phyloP scores from a whole-genome alignment of 2,888 invertebrate genomes.

The Campoplex nolae region DNA sequence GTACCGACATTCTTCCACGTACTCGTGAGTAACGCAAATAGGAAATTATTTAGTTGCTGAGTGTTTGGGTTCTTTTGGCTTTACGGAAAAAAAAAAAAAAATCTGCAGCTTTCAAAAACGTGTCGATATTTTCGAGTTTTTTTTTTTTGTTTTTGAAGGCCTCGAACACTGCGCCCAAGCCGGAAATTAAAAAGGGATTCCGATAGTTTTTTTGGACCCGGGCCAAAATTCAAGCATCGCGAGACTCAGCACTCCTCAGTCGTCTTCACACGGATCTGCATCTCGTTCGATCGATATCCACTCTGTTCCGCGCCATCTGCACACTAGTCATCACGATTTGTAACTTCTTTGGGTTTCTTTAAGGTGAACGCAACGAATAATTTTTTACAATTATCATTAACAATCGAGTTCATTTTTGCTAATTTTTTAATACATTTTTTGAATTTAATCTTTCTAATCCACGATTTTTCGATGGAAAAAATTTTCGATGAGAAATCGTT shows the following conservation, averaged over 20 bases:
- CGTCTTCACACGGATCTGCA: conserved; percentile 15
- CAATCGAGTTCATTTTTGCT: not conserved
- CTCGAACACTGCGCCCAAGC: conserved; percentile 62
- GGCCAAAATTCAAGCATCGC: conserved; percentile 69
- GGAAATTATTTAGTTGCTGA: not conserved
- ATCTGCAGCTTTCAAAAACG: not conserved
- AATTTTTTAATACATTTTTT: not conserved
- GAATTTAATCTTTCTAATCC: not conserved
- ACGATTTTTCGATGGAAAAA: not conserved
- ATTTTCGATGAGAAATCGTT: not conserved
- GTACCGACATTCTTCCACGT: not conserved
- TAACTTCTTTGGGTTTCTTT: not conserved
- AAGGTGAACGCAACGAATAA: conserved; percentile 5
- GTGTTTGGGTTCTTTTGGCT: not conserved
- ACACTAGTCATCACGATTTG: conserved; percentile 1
- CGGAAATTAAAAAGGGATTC: conserved; percentile 75
- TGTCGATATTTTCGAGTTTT: not conserved
- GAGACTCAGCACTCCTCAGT: conserved; percentile 40
- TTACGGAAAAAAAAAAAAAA: not conserved
- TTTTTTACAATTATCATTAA: not conserved
- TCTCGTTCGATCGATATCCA: conserved; percentile 59
- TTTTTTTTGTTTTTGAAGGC: not conserved
- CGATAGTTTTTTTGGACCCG: conserved; percentile 72
- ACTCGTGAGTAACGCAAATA: not conserved
- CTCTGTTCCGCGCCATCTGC: conserved; percentile 16